Conservation (phyloP, 2,888 invertebrate genomes). For the Disparrhopalites patrizii region DNA sequence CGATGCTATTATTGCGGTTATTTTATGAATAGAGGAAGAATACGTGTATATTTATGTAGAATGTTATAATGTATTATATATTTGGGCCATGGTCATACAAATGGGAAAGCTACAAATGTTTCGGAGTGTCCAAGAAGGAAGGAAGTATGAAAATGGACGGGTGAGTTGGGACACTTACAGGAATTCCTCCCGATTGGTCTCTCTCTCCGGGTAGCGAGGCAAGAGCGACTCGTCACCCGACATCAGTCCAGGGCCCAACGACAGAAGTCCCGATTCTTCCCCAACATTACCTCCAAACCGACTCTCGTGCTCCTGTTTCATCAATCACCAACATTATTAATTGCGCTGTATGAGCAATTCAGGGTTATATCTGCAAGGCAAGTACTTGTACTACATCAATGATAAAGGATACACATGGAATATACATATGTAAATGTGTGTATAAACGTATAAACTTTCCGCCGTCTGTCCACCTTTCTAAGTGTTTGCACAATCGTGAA, state of each 20-base stretch:
- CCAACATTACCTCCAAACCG: slow-evolving; percentile 38
- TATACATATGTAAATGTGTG: slow-evolving; percentile 6
- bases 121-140: too few species aligned
- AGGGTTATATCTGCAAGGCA: too few species aligned
- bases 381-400: too few species aligned
- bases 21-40: too few species aligned
- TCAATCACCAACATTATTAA: slow-evolving; percentile 23
- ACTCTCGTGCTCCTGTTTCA: slow-evolving; percentile 41
- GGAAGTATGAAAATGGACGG: too few species aligned
- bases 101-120: too few species aligned
- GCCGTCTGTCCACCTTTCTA: background rate
- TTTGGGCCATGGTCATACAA: too few species aligned
- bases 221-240: slow-evolving; percentile 43
- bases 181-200: slow-evolving; percentile 53
- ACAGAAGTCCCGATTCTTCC: slow-evolving; percentile 37
- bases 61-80: too few species aligned
- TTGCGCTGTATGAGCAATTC: too few species aligned
- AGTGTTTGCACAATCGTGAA: slow-evolving; percentile 4
- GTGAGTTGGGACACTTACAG: slow-evolving; percentile 50
- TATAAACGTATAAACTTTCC: too few species aligned
- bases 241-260: slow-evolving; percentile 29
- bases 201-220: slow-evolving; percentile 50
- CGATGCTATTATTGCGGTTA: too few species aligned
- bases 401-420: background rate
- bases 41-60: too few species aligned